Evolutionary conservation across 2,888 invertebrate species (phyloP).

Genomic region (Ochropleura plecta): DNA sequence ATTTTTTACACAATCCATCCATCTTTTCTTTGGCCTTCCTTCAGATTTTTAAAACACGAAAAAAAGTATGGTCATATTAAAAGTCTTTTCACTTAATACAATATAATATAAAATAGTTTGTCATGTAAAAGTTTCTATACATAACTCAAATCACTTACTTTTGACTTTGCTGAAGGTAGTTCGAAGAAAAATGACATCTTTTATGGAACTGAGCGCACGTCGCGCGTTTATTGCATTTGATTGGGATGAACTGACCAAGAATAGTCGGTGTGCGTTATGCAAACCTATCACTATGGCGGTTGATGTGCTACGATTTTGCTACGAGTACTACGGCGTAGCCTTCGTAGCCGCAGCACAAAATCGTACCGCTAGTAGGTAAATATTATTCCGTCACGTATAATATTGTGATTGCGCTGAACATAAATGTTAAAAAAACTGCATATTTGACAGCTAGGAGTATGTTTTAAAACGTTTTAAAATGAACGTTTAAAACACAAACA

Average conservation of each 20-base stretch:
- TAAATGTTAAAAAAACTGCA: neutral
- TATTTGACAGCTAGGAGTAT: neutral
- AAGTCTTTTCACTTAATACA: slow-evolving; percentile 6
- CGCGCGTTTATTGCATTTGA: slow-evolving; percentile 52
- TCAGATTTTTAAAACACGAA: neutral
- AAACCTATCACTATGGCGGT: slow-evolving; percentile 37
- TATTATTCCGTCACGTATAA: neutral
- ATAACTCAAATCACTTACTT: slow-evolving; percentile 39
- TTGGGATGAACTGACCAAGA: slow-evolving; percentile 51
- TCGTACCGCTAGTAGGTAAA: slow-evolving; percentile 8
- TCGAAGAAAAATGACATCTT: slow-evolving; percentile 54
- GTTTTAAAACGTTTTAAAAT: neutral
- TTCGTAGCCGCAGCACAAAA: slow-evolving; percentile 5
- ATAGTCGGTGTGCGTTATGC: slow-evolving; percentile 32
- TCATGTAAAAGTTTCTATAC: slow-evolving; percentile 8
- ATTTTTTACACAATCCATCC: too few relatives aligned
- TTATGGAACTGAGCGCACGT: slow-evolving; percentile 32
- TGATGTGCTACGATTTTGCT: slow-evolving; percentile 26
- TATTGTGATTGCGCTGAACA: neutral
- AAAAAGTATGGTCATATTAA: neutral
- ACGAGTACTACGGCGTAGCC: slow-evolving; percentile 32
- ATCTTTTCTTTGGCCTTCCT: too few relatives aligned
- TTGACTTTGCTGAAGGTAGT: slow-evolving; percentile 25
- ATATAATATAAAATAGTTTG: slow-evolving; percentile 4
- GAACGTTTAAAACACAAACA: slow-evolving; percentile 7